These are phyloP conservation scores for Mandrillus leucophaeus DNA, from an alignment of 2,113 vertebrate species.

Conservation along the genomic window DNA sequence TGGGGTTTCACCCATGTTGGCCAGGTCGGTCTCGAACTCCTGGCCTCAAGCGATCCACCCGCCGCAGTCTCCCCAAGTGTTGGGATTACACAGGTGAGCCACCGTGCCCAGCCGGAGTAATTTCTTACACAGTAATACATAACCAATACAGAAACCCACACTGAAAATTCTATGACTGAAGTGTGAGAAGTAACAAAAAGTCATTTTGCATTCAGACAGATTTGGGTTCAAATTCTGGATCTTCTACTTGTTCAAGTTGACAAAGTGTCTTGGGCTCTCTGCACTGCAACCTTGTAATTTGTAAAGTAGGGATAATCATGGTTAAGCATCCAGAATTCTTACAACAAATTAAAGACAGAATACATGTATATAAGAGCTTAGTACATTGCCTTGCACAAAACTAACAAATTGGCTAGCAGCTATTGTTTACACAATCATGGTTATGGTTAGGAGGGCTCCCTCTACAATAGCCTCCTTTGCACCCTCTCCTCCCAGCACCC, in stretches of 20 bases:
- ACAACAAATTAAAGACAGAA: background rate
- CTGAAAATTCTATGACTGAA: background rate
- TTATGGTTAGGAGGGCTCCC: background rate
- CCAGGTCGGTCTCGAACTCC: too few relatives aligned
- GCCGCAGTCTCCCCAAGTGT: too few relatives aligned
- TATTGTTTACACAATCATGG: background rate
- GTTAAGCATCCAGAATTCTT: background rate
- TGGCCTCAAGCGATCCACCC: too few relatives aligned
- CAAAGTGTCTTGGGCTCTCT: background rate
- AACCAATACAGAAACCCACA: background rate
- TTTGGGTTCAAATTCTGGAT: background rate
- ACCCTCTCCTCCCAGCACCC: rapidly evolving
- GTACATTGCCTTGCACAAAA: background rate
- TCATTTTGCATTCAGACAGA: background rate
- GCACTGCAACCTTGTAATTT: background rate
- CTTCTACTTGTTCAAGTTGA: background rate
- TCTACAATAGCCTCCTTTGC: background rate
- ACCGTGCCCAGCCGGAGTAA: background rate
- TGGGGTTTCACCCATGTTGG: too few relatives aligned
- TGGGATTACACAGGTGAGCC: too few relatives aligned
- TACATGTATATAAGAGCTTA: background rate
- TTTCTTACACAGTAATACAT: background rate
- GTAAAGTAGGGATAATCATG: background rate
- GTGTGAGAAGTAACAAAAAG: background rate
- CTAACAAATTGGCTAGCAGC: background rate